These are phyloP conservation scores for Scaptomyza parva DNA, from an alignment of 2,888 invertebrate species.

Conservation along the genomic window DNA sequence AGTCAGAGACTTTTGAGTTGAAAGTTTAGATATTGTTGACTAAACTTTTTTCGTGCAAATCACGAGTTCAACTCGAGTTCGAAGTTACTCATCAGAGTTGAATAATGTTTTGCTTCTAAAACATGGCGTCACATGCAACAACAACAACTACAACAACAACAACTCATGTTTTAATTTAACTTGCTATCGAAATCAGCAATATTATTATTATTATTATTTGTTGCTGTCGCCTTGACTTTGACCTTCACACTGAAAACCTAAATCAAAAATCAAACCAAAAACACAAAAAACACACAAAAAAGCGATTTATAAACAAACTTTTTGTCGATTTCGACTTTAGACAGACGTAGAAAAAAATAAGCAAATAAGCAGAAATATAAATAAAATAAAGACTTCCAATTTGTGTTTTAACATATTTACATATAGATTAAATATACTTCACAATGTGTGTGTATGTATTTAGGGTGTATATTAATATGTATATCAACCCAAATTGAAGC, in stretches of 20 bases:
- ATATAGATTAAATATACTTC: constrained; percentile 20
- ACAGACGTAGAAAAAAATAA: constrained; percentile 34
- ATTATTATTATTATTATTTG: constrained; percentile 4
- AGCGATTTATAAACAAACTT: constrained; percentile 59
- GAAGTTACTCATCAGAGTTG: constrained; percentile 10
- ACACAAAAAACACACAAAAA: constrained; percentile 13
- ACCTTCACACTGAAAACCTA: constrained; percentile 71
- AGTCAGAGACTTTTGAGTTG: no score
- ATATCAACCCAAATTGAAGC: constrained; percentile 41
- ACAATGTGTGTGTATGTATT: constrained; percentile 2
- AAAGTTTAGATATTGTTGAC: neutral
- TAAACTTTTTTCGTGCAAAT: neutral
- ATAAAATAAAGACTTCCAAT: constrained; percentile 36
- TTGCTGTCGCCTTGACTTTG: constrained; percentile 57
- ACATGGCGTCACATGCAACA: constrained; percentile 34
- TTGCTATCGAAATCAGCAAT: constrained; percentile 40
- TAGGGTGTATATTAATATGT: constrained; percentile 20
- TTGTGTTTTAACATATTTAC: constrained; percentile 49
- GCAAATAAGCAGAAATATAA: no score
- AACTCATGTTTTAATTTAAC: constrained; percentile 9
- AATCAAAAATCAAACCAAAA: constrained; percentile 64
- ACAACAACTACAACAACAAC: no score
- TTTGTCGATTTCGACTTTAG: no score
- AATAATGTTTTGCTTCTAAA: constrained; percentile 2
- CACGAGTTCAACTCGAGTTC: neutral